Conservation (phyloP, 2,888 invertebrate genomes). For the Galerucella nymphaeae region DNA sequence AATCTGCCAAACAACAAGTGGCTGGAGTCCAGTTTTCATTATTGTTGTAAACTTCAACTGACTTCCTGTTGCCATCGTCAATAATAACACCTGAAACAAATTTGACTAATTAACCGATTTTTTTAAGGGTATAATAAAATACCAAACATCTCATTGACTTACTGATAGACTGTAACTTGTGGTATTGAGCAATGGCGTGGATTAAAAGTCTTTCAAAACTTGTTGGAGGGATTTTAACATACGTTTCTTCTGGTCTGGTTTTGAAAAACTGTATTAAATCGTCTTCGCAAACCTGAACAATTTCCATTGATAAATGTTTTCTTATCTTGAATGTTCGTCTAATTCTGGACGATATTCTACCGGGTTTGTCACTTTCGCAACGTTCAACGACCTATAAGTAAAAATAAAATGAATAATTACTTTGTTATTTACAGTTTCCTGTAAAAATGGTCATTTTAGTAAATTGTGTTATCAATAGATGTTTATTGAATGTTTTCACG, state of each 20-base stretch:
- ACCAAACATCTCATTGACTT: slow-evolving; percentile 27
- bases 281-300: slow-evolving; percentile 52
- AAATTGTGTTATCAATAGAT: too few relatives aligned
- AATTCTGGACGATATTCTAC: slow-evolving; percentile 55
- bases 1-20: slow-evolving; percentile 52
- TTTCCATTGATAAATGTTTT: slow-evolving; percentile 55
- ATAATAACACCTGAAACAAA: slow-evolving; percentile 43
- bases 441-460: too few relatives aligned
- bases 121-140: too few relatives aligned
- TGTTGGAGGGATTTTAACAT: slow-evolving; percentile 51
- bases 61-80: slow-evolving; percentile 41
- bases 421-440: too few relatives aligned
- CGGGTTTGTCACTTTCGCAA: slow-evolving; percentile 38
- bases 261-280: slow-evolving; percentile 56
- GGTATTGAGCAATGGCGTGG: slow-evolving; percentile 60
- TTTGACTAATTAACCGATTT: not conserved
- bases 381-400: slow-evolving; percentile 12
- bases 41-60: slow-evolving; percentile 48
- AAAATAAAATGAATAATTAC: not conserved
- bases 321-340: slow-evolving; percentile 56
- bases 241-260: slow-evolving; percentile 50
- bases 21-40: slow-evolving; percentile 51
- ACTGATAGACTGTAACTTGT: slow-evolving; percentile 57
- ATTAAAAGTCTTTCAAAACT: slow-evolving; percentile 59
- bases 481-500: too few relatives aligned